Base-by-base conservation (phyloP, 2,113 vertebrate species). In the Sebastes schlegelii region DNA sequence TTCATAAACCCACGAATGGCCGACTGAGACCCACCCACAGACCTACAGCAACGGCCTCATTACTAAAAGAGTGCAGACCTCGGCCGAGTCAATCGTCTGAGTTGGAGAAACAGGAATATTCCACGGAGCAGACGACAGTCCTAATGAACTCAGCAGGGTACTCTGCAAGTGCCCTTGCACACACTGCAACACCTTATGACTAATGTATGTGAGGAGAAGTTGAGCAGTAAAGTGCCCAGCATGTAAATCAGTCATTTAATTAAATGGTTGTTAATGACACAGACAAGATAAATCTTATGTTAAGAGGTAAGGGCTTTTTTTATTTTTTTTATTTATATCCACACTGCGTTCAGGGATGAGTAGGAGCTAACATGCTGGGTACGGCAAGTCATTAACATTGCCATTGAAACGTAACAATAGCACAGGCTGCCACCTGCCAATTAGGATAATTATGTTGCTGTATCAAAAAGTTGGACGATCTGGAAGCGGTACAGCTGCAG, bases 71-170 rank as follows among this genome's bases (percentile, higher is more conserved):
- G 72, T 57, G 61, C 19, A 49, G 73, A 79, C 82, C 57, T 80
- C 65, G 66, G 79, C 66, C 45, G 4, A 90, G 63, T 80, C 80
- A 84, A 34, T 85, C 45, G 42, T 68, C 79, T 71, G 79, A 88
- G 80, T 43, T 75, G 58, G 77, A 88, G 84, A 83, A 69, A 75
- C 70, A 73, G 49, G 77, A 85, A 82, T 80, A 82, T 87, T 89
- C 80, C 83, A 80, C 46, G 10, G 74, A 90, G 89, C 86, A 89
- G 89, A 79, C 81, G 54, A 82, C 45, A 67, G 69, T 74, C 86
- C 49, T 93, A 92, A 93, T 93, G 88, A 92, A 90, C 88, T 90
- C 88, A 86, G 72, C 77, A 58, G 85, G 79, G 77, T 77, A 55
- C 79, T 83, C 85, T 84, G 88, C 79, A 54, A 76, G 85, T 85